A percentile compares a stretch with the other conserved stretches of the same genome.
These are phyloP conservation scores for Poecilia velifera DNA, from an alignment of 2,797 vertebrate genomes.

Conservation along the genomic window DNA sequence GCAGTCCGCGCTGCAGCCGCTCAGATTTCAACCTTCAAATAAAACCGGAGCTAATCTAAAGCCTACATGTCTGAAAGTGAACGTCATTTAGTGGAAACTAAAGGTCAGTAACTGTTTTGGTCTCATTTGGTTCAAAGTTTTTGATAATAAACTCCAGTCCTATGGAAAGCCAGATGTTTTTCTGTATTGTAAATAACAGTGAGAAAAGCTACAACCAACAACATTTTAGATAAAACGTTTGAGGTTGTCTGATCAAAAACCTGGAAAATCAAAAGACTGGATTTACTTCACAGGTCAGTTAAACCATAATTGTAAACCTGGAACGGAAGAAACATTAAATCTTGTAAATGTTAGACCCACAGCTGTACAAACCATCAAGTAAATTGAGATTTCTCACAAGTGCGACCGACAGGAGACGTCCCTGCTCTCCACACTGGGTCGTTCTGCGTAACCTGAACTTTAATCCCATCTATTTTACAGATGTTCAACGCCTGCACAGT, in stretches of 20 bases:
- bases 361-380: not conserved
- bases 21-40: conserved; percentile 27
- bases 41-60: conserved; percentile 49
- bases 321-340: not conserved
- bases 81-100: conserved; percentile 13
- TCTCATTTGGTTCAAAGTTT: conserved; percentile 18
- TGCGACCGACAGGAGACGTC: conserved; percentile 10
- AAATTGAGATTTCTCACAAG: not conserved
- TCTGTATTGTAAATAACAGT: not conserved
- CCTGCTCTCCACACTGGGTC: not conserved
- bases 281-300: not conserved
- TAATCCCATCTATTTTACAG: conserved; percentile 22
- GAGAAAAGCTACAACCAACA: not conserved
- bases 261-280: not conserved
- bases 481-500: conserved; percentile 15
- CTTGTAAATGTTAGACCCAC: not conserved
- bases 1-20: not conserved
- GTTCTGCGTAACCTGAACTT: conserved; percentile 6
- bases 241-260: not conserved
- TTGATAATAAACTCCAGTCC: not conserved
- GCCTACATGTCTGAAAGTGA: conserved; percentile 8
- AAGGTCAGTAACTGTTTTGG: conserved; percentile 34
- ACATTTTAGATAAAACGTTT: not conserved
- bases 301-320: not conserved
- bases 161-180: not conserved